phyloP scores from a whole-genome alignment of 30 jellyfish, hydroid and myxozoan species.

The Hydra vulgaris region DNA sequence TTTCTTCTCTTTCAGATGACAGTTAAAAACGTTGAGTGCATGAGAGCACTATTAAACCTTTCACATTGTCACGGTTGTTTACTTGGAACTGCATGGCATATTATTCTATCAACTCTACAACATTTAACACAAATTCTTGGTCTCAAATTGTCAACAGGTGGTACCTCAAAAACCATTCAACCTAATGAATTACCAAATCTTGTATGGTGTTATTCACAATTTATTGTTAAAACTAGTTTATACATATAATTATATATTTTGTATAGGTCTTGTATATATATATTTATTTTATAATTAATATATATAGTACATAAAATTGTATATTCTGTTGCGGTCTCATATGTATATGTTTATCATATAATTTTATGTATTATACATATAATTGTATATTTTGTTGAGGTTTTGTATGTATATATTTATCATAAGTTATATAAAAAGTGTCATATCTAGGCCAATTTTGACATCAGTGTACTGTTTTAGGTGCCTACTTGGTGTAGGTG shows the following conservation, averaged over 20 bases:
- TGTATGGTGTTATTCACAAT: conserved; percentile 31
- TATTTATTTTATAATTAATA: not conserved
- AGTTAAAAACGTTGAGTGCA: conserved; percentile 78
- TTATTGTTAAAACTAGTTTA: not conserved
- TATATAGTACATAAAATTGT: too few species aligned
- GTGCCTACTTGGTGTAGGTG: too few species aligned
- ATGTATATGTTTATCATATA: too few species aligned
- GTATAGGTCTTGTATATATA: not conserved
- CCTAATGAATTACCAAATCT: conserved; percentile 81
- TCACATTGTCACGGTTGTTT: conserved; percentile 96
- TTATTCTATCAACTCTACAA: conserved; percentile 68
- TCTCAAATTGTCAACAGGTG: conserved; percentile 70
- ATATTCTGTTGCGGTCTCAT: too few species aligned
- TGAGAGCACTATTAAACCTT: conserved; percentile 80
- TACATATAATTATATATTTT: not conserved
- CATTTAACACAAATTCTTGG: conserved; percentile 84
- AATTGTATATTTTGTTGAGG: too few species aligned
- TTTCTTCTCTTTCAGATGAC: conserved; percentile 42
- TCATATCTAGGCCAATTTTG: too few species aligned
- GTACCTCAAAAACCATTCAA: conserved; percentile 50
- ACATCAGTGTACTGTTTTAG: too few species aligned
- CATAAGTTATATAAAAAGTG: too few species aligned
- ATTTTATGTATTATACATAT: too few species aligned
- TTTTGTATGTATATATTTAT: too few species aligned
- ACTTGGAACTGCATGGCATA: conserved; percentile 89